Percentiles rank a stretch among this genome's conserved stretches.
These are phyloP conservation scores for Augiades crinisus DNA, from an alignment of 2,888 invertebrate species.

Conservation along the genomic window DNA sequence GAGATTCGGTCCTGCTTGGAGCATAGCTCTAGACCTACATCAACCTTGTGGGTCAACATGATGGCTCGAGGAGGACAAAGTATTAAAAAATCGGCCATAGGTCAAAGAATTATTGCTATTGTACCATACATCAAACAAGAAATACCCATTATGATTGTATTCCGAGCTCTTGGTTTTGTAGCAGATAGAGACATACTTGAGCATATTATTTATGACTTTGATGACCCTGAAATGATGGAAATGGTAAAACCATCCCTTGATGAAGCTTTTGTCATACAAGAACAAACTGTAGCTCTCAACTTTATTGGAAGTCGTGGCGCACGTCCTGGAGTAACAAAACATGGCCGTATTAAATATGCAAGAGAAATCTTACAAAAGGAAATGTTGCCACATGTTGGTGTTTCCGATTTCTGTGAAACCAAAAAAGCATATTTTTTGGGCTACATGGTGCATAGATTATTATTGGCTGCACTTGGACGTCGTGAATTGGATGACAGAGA, in stretches of 20 bases:
- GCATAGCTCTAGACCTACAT: slow-evolving; percentile 94
- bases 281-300: slow-evolving; percentile 98
- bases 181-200: slow-evolving; percentile 99
- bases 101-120: slow-evolving; percentile 98
- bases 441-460: slow-evolving; percentile 99
- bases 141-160: slow-evolving; percentile 99
- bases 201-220: slow-evolving; percentile 99
- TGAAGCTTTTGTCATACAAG: slow-evolving; percentile 99
- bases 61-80: slow-evolving; percentile 99
- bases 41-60: slow-evolving; percentile 99
- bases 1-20: slow-evolving; percentile 93
- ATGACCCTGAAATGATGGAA: slow-evolving; percentile 99
- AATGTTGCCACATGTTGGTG: slow-evolving; percentile 99
- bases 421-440: slow-evolving; percentile 99
- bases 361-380: slow-evolving; percentile 99
- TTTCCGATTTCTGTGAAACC: slow-evolving; percentile 99
- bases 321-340: slow-evolving; percentile 98
- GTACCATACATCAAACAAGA: slow-evolving; percentile 99
- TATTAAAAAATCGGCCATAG: slow-evolving; percentile 99
- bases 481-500: slow-evolving; percentile 99
- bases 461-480: slow-evolving; percentile 96
- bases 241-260: slow-evolving; percentile 99
- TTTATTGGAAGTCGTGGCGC: slow-evolving; percentile 99
- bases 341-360: slow-evolving; percentile 99
- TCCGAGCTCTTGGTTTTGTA: slow-evolving; percentile 99